These are phyloP conservation scores for Burhinus oedicnemus DNA, from an alignment of 2,113 vertebrate genomes.

Conservation along the genomic window DNA sequence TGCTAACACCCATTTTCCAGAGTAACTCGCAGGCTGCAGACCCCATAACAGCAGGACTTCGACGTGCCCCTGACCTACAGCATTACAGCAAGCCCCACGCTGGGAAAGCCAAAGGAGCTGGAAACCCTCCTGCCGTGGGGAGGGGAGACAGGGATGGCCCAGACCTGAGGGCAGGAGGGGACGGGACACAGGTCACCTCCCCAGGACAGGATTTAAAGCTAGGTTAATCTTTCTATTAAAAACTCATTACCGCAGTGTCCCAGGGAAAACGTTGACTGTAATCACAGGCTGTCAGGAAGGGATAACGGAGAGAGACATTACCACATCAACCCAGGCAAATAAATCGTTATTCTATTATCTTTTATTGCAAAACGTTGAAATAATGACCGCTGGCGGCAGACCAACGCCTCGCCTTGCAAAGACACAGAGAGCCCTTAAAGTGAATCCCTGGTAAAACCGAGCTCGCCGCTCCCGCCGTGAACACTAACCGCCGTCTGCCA, in stretches of 20 bases:
- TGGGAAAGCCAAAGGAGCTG: background rate
- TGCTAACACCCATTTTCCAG: background rate
- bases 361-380: slow-evolving; percentile 71
- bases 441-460: background rate
- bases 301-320: slow-evolving; percentile 75
- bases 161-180: background rate
- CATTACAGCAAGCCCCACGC: accelerated
- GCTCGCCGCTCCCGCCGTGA: background rate
- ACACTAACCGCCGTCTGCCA: accelerated
- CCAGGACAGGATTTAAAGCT: background rate
- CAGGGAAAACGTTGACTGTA: slow-evolving; percentile 16
- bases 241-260: slow-evolving; percentile 34
- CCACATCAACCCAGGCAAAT: slow-evolving; percentile 66
- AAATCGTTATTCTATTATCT: slow-evolving; percentile 75
- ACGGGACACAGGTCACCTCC: background rate
- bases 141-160: too few relatives aligned
- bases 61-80: accelerated
- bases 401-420: background rate
- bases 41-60: accelerated
- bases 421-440: background rate
- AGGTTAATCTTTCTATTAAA: slow-evolving; percentile 53
- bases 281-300: slow-evolving; percentile 67
- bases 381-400: slow-evolving; percentile 36
- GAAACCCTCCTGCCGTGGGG: accelerated
- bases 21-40: background rate